These are phyloP conservation scores for Tinamus major DNA, from an alignment of 2,797 vertebrate species.

Conservation along the genomic window DNA sequence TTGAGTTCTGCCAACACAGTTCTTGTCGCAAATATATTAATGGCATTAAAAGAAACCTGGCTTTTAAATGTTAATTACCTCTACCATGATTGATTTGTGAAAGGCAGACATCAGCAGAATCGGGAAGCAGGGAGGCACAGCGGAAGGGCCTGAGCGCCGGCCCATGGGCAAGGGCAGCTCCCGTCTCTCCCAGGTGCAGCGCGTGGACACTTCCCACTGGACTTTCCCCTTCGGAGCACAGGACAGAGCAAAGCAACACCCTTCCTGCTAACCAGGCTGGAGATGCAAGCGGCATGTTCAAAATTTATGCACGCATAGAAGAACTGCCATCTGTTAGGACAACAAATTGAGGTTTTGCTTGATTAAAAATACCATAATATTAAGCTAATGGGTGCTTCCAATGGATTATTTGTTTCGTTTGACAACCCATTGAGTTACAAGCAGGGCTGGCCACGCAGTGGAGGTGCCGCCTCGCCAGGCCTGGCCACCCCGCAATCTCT, in stretches of 20 bases:
- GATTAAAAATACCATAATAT: constrained; percentile 20
- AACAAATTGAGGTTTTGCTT: constrained; percentile 4
- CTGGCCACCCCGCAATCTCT: background rate
- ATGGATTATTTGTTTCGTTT: background rate
- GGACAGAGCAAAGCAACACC: constrained; percentile 5
- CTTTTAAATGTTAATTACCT: constrained; percentile 73
- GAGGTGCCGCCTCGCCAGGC: background rate
- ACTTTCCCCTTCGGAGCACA: background rate
- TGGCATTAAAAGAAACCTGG: constrained; percentile 68
- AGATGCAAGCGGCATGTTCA: constrained; percentile 28
- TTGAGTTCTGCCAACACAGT: constrained; percentile 75
- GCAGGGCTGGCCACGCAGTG: background rate
- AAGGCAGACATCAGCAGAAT: constrained; percentile 61
- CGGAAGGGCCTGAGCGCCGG: background rate
- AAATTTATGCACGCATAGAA: constrained; percentile 11
- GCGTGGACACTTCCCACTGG: background rate
- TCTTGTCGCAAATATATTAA: constrained; percentile 71
- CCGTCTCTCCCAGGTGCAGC: background rate
- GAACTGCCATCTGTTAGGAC: constrained; percentile 15
- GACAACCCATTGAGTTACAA: background rate
- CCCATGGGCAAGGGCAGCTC: background rate
- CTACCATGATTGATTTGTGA: constrained; percentile 60
- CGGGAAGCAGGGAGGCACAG: constrained; percentile 21
- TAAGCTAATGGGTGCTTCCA: constrained; percentile 40
- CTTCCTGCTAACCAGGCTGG: background rate